Conservation (phyloP, 2,888 invertebrate species). For the Hipparchia semele region DNA sequence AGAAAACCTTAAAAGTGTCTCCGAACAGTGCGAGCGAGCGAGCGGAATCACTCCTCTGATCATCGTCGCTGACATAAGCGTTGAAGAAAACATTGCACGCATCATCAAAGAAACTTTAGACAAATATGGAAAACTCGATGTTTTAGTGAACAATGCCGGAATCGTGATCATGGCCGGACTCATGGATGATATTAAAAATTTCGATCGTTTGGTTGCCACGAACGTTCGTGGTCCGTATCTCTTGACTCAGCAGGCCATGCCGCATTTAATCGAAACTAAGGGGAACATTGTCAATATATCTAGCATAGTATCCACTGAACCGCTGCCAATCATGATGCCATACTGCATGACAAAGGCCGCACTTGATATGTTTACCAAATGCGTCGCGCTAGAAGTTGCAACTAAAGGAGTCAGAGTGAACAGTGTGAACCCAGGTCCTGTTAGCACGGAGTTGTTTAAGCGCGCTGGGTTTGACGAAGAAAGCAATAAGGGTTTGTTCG, state of each 20-base stretch:
- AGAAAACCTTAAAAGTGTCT: constrained; percentile 57
- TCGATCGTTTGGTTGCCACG: constrained; percentile 60
- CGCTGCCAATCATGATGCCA: constrained; percentile 55
- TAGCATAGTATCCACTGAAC: constrained; percentile 57
- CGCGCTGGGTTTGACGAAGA: constrained; percentile 57
- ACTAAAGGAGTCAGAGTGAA: constrained; percentile 65
- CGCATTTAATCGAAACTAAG: constrained; percentile 56
- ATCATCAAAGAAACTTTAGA: constrained; percentile 59
- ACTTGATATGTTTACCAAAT: constrained; percentile 68
- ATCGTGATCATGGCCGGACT: constrained; percentile 50
- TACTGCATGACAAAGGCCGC: constrained; percentile 73
- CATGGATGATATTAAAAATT: constrained; percentile 52
- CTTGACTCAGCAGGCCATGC: constrained; percentile 57
- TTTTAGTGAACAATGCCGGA: constrained; percentile 69
- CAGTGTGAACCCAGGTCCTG: constrained; percentile 66
- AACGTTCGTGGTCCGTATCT: constrained; percentile 64
- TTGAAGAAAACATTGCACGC: constrained; percentile 55
- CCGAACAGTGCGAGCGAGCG: constrained; percentile 55
- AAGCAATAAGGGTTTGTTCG: constrained; percentile 52
- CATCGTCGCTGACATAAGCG: constrained; percentile 62
- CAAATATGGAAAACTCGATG: constrained; percentile 57
- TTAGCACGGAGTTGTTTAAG: constrained; percentile 61
- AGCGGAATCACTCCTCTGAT: constrained; percentile 55
- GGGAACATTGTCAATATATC: constrained; percentile 69
- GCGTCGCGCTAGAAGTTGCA: constrained; percentile 61